Evolutionary conservation across 2,888 invertebrate genomes (phyloP), one percentile per base, ranked within the genome.

Genomic region (Ischnura elegans): DNA sequence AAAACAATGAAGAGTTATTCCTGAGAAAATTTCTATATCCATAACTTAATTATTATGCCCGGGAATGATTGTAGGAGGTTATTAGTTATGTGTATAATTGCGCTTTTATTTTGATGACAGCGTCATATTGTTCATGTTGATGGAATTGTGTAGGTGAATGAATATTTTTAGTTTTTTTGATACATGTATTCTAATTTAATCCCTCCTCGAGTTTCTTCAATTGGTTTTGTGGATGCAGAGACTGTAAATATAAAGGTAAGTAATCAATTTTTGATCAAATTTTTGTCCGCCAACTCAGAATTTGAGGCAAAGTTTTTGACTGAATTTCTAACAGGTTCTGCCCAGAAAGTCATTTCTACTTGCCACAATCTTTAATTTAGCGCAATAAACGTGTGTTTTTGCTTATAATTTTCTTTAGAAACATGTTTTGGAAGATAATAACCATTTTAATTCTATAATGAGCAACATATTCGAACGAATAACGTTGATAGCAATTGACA

Each of bases 51-150:
- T 21, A 90, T 90, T 90, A 25, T 16, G 25, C 87, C 6, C 25
- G 55, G 42, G 55, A 61, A 61, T n/a, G 55, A n/a, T 66, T 43
- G n/a, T 36, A 43, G 66, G 43, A 43, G 84, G n/a, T 43, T 21
- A 85, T 93, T 43, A 66, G 43, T 25, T 43, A 66, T 42, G 25
- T n/a, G n/a, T 43, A 43, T 76, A 94, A 94, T 47, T 61, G 85
- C 90, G 87, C 87, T 93, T 90, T 94, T 94, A 87, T 93, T 94
- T 94, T 94, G 97, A 97, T 95, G 96, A 95, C 96, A 96, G 97
- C 97, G 97, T 97, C 97, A 97, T 96, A 96, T 97, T 96, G 96
- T 97, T 96, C 97, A 97, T 97, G 97, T 97, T 97, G 97, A 97
- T 97, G 97, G 94, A 87, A 90, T 96, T 97, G 96, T 96, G 95